These are phyloP conservation scores for Botrylloides violaceus DNA, from an alignment of 23 tunicate species.

Conservation along the genomic window DNA sequence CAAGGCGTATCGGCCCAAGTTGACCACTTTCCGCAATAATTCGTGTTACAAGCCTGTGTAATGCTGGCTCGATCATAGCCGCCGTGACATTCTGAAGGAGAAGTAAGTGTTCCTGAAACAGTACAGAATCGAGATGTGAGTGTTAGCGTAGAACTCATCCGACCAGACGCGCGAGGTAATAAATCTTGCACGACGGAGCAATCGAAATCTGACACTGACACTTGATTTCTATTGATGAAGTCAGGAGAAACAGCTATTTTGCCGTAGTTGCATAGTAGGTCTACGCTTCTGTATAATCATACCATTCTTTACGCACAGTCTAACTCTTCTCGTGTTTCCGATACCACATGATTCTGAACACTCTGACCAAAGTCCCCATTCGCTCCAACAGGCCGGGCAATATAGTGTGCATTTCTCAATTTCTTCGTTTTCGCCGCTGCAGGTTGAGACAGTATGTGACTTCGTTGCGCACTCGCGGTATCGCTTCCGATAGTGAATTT, in stretches of 20 bases:
- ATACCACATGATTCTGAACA: conserved; percentile 12
- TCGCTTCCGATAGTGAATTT: not conserved
- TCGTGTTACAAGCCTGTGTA: conserved; percentile 6
- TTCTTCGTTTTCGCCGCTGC: not conserved
- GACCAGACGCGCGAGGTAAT: too few relatives aligned
- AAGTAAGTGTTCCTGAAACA: not conserved
- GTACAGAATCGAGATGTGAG: too few relatives aligned
- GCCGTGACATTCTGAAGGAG: conserved; percentile 1
- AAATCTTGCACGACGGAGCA: too few relatives aligned
- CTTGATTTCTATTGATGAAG: too few relatives aligned
- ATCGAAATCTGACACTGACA: too few relatives aligned
- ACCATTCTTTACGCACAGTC: not conserved
- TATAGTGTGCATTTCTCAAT: not conserved
- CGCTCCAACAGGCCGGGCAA: conserved; percentile 8
- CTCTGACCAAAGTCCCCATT: conserved; percentile 6
- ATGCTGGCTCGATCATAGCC: not conserved
- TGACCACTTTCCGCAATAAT: conserved; percentile 14
- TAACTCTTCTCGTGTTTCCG: not conserved
- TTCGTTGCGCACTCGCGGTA: not conserved
- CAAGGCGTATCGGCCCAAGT: conserved; percentile 13
- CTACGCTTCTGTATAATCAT: too few relatives aligned
- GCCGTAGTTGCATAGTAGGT: too few relatives aligned
- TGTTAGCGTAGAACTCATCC: too few relatives aligned
- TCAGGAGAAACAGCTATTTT: too few relatives aligned
- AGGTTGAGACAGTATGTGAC: not conserved